Percentiles rank a stretch among this genome's conserved stretches.
These are phyloP conservation scores for Hemithea aestivaria DNA, from an alignment of 2,888 invertebrate genomes.

Conservation along the genomic window DNA sequence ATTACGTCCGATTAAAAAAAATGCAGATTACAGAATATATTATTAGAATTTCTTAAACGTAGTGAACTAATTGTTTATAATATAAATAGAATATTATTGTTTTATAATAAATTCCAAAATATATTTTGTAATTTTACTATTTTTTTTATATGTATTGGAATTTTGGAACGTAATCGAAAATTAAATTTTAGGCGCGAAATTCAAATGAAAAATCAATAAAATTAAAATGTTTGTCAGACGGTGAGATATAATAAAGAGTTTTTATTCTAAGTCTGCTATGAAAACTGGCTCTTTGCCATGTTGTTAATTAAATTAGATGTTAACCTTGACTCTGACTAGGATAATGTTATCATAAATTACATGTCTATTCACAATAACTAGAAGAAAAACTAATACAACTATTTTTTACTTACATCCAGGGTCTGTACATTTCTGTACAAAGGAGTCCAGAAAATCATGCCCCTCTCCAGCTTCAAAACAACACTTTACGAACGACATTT, in stretches of 20 bases:
- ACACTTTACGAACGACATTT: conserved; percentile 86
- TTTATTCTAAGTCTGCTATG: background rate
- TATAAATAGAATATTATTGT: too few species aligned
- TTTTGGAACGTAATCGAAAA: conserved; percentile 14
- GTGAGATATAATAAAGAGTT: too few species aligned
- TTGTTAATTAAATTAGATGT: conserved; percentile 27
- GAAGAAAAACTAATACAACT: too few species aligned
- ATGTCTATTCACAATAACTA: too few species aligned
- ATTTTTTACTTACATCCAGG: conserved; percentile 88
- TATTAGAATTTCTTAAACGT: too few species aligned
- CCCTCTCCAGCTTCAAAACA: conserved; percentile 88
- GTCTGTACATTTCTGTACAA: conserved; percentile 89
- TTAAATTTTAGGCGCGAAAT: conserved; percentile 38
- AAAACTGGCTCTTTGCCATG: conserved; percentile 16
- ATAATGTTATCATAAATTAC: background rate
- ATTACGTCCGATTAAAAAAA: too few species aligned
- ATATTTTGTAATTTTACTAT: too few species aligned
- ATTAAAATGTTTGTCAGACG: conserved; percentile 1
- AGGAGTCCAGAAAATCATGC: conserved; percentile 86
- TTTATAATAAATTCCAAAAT: too few species aligned
- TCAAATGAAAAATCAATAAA: conserved; percentile 40
- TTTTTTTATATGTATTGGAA: too few species aligned
- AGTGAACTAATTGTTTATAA: too few species aligned
- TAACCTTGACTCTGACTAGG: conserved; percentile 8
- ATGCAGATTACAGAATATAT: too few species aligned